Evolutionary conservation across 2,113 vertebrate genomes (phyloP), one percentile per base, ranked within the genome.

Genomic region (Spheniscus mendiculus): DNA sequence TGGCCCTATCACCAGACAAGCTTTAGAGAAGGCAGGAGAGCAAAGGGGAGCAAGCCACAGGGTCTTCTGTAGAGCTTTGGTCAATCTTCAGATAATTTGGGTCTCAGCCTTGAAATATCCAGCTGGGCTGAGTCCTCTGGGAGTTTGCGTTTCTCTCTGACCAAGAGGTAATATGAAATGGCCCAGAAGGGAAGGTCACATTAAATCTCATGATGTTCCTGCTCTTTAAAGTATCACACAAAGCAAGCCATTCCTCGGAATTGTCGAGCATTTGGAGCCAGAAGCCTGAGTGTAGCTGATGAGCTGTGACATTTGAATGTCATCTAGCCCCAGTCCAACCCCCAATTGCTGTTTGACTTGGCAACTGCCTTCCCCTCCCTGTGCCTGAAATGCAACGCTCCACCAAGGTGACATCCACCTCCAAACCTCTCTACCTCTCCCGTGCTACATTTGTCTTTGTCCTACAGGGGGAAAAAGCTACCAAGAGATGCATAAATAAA

Each of bases 281-380:
- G 66, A 30, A 67, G 23, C 6, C 77, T 3, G 59, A 22, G 55
- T 1, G 42, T 2, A 17, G 80, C 30, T 21, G 22, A 52, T 15
- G 66, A 40, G 66, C 29, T 15, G 38, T 21, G 76, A 20, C 77
- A 23, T 21, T 9, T 22, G 29, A 34, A 50, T 27, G 86, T 42
- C 66, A 22, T 2, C 11, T 26, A n/a, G 34, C 19, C 71, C 65
- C 77, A 19, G 65, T 6, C 71, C 82, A 62, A 29, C 10, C 26
- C 32, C 55, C 38, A 26, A 0, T 0, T n/a, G n/a, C 56, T 32
- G 12, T 25, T n/a, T 20, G 65, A n/a, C 17, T 27, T 59, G 59
- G 53, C 73, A 73, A 21, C 26, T 9, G 67, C 7, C 30, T 13
- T 79, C 55, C n/a, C n/a, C 38, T 73, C 38, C 50, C 72, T 29